A percentile compares a stretch with the other conserved stretches of the same genome.
phyloP scores from a whole-genome alignment of 2,113 vertebrate species.

The Hypocryptadius cinnamomeus region DNA sequence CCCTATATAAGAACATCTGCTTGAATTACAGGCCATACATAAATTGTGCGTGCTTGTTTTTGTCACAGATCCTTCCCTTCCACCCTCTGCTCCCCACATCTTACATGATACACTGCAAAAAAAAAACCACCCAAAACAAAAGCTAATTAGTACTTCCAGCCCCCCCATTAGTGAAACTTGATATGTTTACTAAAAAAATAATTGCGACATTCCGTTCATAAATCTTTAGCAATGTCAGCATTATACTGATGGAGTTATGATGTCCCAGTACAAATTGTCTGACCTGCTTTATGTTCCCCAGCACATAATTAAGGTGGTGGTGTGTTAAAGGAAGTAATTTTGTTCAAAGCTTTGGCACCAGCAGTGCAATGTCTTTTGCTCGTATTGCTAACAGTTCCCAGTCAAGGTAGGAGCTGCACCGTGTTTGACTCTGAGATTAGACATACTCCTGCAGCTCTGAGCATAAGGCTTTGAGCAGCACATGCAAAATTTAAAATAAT shows the following conservation, averaged over 20 bases:
- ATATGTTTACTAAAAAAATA: slow-evolving; percentile 82
- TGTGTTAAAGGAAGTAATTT: slow-evolving; percentile 92
- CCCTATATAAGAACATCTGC: slow-evolving; percentile 79
- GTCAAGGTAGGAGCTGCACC: slow-evolving; percentile 66
- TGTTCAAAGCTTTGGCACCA: slow-evolving; percentile 88
- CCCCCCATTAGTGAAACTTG: slow-evolving; percentile 80
- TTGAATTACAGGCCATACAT: slow-evolving; percentile 85
- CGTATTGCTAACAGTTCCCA: slow-evolving; percentile 79
- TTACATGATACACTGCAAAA: slow-evolving; percentile 74
- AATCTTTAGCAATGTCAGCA: slow-evolving; percentile 87
- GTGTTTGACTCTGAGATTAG: slow-evolving; percentile 63
- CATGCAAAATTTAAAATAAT: slow-evolving; percentile 3
- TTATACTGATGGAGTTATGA: slow-evolving; percentile 91
- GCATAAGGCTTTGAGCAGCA: not conserved
- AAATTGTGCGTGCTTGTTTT: slow-evolving; percentile 81
- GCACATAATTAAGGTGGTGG: slow-evolving; percentile 90
- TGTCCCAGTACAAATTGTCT: slow-evolving; percentile 91
- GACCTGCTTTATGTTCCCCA: slow-evolving; percentile 88
- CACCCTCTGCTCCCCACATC: slow-evolving; percentile 62
- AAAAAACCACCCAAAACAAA: not conserved
- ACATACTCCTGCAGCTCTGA: slow-evolving; percentile 3
- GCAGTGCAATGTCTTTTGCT: slow-evolving; percentile 78
- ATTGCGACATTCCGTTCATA: slow-evolving; percentile 88
- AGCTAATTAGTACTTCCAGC: slow-evolving; percentile 91
- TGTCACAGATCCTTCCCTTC: slow-evolving; percentile 72